Conservation (phyloP, 2,888 invertebrate species). For the Diadromus collaris region DNA sequence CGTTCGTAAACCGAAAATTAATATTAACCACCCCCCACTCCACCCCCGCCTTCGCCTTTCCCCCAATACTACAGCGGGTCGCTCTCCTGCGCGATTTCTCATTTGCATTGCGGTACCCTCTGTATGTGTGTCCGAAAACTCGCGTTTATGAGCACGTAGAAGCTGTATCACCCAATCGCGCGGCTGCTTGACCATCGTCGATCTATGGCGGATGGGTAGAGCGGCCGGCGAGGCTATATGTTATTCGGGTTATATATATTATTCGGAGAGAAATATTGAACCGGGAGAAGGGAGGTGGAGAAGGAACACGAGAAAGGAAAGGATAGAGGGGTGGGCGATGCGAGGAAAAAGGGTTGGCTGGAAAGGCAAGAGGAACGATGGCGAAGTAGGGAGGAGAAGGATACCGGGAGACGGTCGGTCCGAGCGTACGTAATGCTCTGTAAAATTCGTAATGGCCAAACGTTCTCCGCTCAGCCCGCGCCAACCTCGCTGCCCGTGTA, state of each 20-base stretch:
- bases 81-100: slow-evolving; percentile 63
- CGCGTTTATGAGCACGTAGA: slow-evolving; percentile 72
- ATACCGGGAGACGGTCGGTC: slow-evolving; percentile 48
- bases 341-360: slow-evolving; percentile 51
- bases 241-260: slow-evolving; percentile 72
- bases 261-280: slow-evolving; percentile 77
- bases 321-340: slow-evolving; percentile 20
- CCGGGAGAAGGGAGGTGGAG: slow-evolving; percentile 64
- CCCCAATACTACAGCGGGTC: background rate
- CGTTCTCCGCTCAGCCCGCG: slow-evolving; percentile 29
- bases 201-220: slow-evolving; percentile 59
- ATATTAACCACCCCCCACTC: slow-evolving; percentile 70
- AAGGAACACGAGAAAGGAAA: slow-evolving; percentile 30
- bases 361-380: slow-evolving; percentile 64
- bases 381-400: slow-evolving; percentile 66
- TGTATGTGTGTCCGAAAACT: slow-evolving; percentile 42
- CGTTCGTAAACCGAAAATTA: slow-evolving; percentile 70
- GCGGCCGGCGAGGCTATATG: slow-evolving; percentile 75
- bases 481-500: slow-evolving; percentile 16
- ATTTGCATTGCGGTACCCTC: slow-evolving; percentile 72
- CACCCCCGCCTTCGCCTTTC: background rate
- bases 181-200: slow-evolving; percentile 51
- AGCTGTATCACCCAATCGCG: slow-evolving; percentile 49
- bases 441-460: slow-evolving; percentile 71
- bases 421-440: slow-evolving; percentile 70